phyloP scores from a whole-genome alignment of 2,888 invertebrate species.

The Pandemis cinnamomeana region DNA sequence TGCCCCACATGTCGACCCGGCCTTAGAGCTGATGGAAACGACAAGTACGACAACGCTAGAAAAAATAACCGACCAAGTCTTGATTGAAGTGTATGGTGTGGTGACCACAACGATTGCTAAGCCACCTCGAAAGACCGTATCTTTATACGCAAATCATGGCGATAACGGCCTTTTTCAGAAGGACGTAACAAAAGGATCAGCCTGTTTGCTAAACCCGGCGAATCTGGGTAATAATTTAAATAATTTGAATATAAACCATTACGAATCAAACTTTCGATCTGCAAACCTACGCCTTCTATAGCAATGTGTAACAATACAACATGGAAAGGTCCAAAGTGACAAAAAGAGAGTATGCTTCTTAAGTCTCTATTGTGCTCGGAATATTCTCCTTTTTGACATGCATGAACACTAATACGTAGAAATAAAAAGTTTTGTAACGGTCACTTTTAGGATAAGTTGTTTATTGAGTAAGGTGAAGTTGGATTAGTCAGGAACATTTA shows the following conservation, averaged over 20 bases:
- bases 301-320: slow-evolving; percentile 2
- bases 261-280: slow-evolving; percentile 34
- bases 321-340: neutral
- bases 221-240: slow-evolving; percentile 21
- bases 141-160: too few species aligned
- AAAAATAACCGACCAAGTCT: neutral
- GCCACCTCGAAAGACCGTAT: too few species aligned
- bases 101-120: too few species aligned
- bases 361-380: neutral
- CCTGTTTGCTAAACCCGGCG: neutral
- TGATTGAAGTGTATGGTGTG: too few species aligned
- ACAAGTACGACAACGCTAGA: slow-evolving; percentile 30
- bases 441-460: slow-evolving; percentile 33
- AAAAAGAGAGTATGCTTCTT: neutral
- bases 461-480: neutral
- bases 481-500: too few species aligned
- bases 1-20: slow-evolving; percentile 58
- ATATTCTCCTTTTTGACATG: neutral
- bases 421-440: slow-evolving; percentile 56
- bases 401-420: neutral
- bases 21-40: slow-evolving; percentile 41
- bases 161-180: too few species aligned
- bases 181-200: neutral
- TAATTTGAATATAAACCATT: slow-evolving; percentile 12
- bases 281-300: slow-evolving; percentile 31